Base-by-base conservation (phyloP, 2,888 invertebrate genomes). In the Sepioteuthis lessoniana region DNA sequence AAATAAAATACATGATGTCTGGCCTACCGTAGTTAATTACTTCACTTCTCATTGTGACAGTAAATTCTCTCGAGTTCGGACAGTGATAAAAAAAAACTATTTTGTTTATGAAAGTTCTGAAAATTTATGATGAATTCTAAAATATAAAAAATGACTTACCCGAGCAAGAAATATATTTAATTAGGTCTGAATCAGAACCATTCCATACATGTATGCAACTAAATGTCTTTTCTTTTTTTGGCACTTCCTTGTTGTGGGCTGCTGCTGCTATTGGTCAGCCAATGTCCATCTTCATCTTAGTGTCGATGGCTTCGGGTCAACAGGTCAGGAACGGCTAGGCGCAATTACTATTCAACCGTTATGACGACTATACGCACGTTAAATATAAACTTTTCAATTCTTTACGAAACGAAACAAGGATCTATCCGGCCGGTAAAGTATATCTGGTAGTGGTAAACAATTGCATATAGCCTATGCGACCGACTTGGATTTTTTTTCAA, bases 201-300 rank as follows among this genome's bases (percentile, higher is more conserved):
- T 76, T 76, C 76, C n/a, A 76, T 76, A 16, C n/a, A 76, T 76
- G 76, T n/a, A n/a, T n/a, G n/a, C n/a, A n/a, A n/a, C n/a, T 76
- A n/a, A 16, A 76, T n/a, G 76, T 76, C 76, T n/a, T 55, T 55
- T 42, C 7, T 7, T 42, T 55, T n/a, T n/a, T 76, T 76, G 16
- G 76, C 76, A 76, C 76, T 76, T 76, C 76, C 76, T 76, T 76
- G 76, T 76, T 76, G n/a, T n/a, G 31, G 31, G 76, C 76, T 76
- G 76, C 76, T 76, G 76, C 76, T 76, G 76, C n/a, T 76, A n/a
- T 76, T 76, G 76, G 76, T 76, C 76, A 76, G n/a, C 76, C 76
- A 76, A 76, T 76, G 76, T 76, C 76, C 76, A 76, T 76, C 76
- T 76, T 76, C 76, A 76, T 76, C 76, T 76, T 76, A n/a, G 4